Evolutionary conservation across 2,797 vertebrate genomes (phyloP), one percentile per base, ranked within the genome.

Genomic region (Myotis vivesi): DNA sequence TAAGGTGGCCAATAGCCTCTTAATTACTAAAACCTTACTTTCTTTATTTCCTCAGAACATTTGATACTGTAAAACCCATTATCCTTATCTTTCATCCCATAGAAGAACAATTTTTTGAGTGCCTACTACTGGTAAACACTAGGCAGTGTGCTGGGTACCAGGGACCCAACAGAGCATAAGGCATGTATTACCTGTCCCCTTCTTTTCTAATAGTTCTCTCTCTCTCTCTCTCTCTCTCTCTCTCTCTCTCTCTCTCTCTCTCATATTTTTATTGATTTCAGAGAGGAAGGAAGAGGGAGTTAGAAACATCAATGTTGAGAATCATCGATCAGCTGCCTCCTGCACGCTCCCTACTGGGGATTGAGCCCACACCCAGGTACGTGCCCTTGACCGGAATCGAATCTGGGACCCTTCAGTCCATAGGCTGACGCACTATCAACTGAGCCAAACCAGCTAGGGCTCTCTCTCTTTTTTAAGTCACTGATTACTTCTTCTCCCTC

Each of bases 11-110:
- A 36, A 49, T 55, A 66, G 5, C 55, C 20, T 89, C 59, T 91
- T 76, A 71, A 53, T 73, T 85, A 90, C 23, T 55, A 95, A 94
- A 93, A 66, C 9, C 7, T 94, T 94, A 49, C 33, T 75, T 92
- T 82, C n/a, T 83, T 41, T 16, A 66, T 46, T 80, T 91, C 20
- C 22, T 69, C 38, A 30, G 44, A 77, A 15, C 8, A 59, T 71
- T 81, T 73, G 62, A 6, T 38, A 89, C 17, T 55, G 23, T 53
- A 53, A 59, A 95, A 33, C 6, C 28, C 3, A 30, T 46, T 59
- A 8, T 57, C 7, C 33, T 87, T 77, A 51, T 41, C 7, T 88
- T 51, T 87, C 25, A 53, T 69, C 4, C 13, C 38, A 71, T 9
- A 71, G 10, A 71, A 36, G 5, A 8, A 11, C 16, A 62, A 23